Evolutionary conservation across 1,140 invertebrate genomes (phyloP).

Genomic region (Lordiphosa stackelbergi): DNA sequence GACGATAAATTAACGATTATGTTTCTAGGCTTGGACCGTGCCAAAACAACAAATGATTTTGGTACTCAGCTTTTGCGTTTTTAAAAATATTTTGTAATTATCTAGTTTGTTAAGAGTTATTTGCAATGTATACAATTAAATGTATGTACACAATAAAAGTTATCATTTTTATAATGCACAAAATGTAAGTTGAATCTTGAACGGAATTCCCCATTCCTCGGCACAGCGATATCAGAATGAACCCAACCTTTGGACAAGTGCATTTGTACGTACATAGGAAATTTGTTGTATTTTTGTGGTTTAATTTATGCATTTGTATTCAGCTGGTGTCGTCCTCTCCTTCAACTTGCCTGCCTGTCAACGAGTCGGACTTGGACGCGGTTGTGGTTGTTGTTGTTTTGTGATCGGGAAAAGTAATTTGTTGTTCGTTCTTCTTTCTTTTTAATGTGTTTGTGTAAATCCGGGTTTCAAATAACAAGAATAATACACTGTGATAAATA

Average conservation of each 20-base stretch:
- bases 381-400: conserved; percentile 32
- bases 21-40: conserved; percentile 44
- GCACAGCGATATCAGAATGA: conserved; percentile 11
- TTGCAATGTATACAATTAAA: conserved; percentile 45
- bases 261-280: conserved; percentile 62
- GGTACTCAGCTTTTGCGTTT: conserved; percentile 32
- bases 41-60: conserved; percentile 10
- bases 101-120: conserved; percentile 64
- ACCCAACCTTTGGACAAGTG: conserved; percentile 68
- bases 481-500: conserved; percentile 41
- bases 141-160: conserved; percentile 38
- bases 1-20: conserved; percentile 14
- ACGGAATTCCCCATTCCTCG: conserved; percentile 29
- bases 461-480: conserved; percentile 70
- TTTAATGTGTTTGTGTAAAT: conserved; percentile 62
- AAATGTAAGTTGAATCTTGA: conserved; percentile 1
- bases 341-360: conserved; percentile 30
- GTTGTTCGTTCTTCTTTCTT: conserved; percentile 58
- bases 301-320: conserved; percentile 72
- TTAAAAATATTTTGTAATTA: no score
- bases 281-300: conserved; percentile 44
- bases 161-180: conserved; percentile 49
- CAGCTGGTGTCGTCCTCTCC: conserved; percentile 41
- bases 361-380: conserved; percentile 22
- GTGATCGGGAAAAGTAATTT: conserved; percentile 73